Evolutionary conservation across 2,113 vertebrate species (phyloP).

Genomic region (Centrocercus urophasianus): DNA sequence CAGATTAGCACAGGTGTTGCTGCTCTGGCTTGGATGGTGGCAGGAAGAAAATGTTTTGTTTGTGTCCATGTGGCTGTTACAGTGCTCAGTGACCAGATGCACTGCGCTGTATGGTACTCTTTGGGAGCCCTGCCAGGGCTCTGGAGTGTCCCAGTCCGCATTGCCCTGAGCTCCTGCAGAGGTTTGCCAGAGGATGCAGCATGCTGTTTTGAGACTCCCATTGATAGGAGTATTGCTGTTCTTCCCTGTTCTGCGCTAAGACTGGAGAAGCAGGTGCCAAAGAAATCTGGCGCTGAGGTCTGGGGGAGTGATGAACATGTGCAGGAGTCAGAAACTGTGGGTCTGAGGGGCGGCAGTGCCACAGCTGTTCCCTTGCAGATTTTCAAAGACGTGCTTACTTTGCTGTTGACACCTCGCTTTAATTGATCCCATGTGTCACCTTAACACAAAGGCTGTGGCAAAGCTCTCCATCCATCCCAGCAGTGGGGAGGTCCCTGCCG

Average conservation of each 20-base stretch:
- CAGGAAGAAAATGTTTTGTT: background rate
- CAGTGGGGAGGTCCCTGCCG: background rate
- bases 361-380: background rate
- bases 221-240: background rate
- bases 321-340: background rate
- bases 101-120: background rate
- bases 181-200: background rate
- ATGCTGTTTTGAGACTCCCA: background rate
- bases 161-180: background rate
- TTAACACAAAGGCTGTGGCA: background rate
- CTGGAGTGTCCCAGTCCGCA: accelerated
- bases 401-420: background rate
- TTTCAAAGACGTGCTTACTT: background rate
- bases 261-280: background rate
- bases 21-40: background rate
- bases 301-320: background rate
- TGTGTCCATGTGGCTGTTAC: background rate
- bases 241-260: background rate
- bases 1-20: background rate
- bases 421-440: background rate
- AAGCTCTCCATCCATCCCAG: background rate
- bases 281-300: background rate
- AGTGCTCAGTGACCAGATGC: background rate
- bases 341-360: background rate
- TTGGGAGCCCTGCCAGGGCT: background rate